Evolutionary conservation across 2,888 invertebrate genomes (phyloP), one percentile per base, ranked within the genome.

Genomic region (Endotricha flammealis): DNA sequence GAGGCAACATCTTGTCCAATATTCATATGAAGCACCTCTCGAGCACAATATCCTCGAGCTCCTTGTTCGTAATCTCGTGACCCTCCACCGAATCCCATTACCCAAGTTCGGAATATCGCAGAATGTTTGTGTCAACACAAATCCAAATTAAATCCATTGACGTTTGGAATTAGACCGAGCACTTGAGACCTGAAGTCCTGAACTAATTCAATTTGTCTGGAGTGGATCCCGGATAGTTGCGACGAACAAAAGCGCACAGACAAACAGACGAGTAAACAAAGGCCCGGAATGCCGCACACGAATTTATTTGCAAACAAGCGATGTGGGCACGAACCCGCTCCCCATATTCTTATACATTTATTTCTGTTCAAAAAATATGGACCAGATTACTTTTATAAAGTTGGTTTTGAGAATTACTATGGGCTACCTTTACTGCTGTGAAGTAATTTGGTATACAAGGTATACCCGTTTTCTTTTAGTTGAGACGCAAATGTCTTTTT

Each of bases 131-230:
- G 53, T 55, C 57, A 53, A 60, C 61, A 62, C 57, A 68, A 66
- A 73, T 77, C 74, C 66, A 71, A 76, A 77, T 78, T 77, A 78
- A 73, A 71, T 57, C 71, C 67, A 78, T 78, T 76, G 77, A 73
- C 70, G 67, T 69, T 65, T 59, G 50, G 64, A 77, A 77, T 75
- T 72, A 75, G 70, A 75, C 68, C 54, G 32, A 49, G 52, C 56
- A 54, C 59, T 64, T 49, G 47, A 58, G 57, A 61, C 52, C 56
- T 57, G 60, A 64, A 58, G 57, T 60, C 52, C 56, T 57, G 60
- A 64, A 65, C 64, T 72, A 73, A 75, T 74, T 73, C 72, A 72
- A 74, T 74, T 73, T 64, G 60, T 55, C 46, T 52, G 47, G 61
- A 75, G 75, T 67, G 69, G 65, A 64, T 55, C 55, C 50, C 50